Percentiles rank a stretch among this genome's conserved stretches.
These are phyloP conservation scores for Capreolus pygargus DNA, from an alignment of 2,113 vertebrate genomes.

Conservation along the genomic window DNA sequence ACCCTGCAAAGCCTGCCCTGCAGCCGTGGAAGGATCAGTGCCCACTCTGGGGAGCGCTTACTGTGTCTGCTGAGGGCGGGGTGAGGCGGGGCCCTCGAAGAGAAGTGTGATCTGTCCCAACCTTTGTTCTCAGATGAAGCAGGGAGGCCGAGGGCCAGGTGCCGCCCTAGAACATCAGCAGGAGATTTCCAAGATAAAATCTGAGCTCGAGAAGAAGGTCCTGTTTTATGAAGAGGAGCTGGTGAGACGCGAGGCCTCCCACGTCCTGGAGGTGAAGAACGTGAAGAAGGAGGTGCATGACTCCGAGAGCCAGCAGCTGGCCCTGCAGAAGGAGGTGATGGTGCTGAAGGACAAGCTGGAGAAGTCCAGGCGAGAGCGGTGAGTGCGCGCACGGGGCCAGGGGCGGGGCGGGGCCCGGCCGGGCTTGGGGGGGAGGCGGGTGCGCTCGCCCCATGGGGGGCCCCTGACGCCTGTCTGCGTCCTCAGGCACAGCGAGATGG, in stretches of 20 bases:
- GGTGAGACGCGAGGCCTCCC: conserved; percentile 90
- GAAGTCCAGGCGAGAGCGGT: conserved; percentile 92
- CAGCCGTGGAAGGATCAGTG: rapidly evolving
- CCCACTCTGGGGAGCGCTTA: rapidly evolving
- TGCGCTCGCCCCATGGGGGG: rapidly evolving
- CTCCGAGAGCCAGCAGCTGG: conserved; percentile 90
- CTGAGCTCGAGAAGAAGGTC: conserved; percentile 95
- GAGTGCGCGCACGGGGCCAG: rapidly evolving
- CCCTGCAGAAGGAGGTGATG: conserved; percentile 91
- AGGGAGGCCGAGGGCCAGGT: conserved; percentile 84
- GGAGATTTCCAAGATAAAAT: conserved; percentile 91
- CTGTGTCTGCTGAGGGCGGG: rapidly evolving
- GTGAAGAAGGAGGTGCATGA: conserved; percentile 94
- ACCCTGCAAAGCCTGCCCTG: not conserved
- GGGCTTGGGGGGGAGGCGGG: not conserved
- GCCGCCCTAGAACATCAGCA: conserved; percentile 88
- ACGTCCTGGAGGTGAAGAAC: conserved; percentile 91
- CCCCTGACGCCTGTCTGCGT: not conserved
- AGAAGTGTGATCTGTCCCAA: rapidly evolving
- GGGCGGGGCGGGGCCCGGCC: rapidly evolving
- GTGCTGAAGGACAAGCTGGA: conserved; percentile 92
- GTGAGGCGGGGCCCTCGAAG: rapidly evolving
- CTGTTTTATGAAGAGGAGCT: conserved; percentile 95
- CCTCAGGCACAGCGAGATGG: conserved; percentile 90
- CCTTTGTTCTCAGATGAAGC: conserved; percentile 82